phyloP scores from a whole-genome alignment of 2,888 invertebrate species.

The Branchipolynoe longqiensis region DNA sequence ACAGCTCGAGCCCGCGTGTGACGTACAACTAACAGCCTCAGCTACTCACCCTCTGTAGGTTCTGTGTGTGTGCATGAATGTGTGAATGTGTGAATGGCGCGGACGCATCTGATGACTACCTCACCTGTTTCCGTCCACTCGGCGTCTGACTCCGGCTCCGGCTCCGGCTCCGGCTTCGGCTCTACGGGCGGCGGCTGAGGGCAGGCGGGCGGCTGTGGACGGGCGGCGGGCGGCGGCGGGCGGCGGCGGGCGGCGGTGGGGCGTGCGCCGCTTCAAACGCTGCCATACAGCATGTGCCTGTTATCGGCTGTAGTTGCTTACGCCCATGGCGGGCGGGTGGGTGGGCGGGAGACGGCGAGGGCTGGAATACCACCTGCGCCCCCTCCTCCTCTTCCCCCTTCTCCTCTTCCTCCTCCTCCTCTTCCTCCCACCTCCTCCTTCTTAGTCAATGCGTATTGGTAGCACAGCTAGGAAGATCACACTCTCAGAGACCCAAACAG shows the following conservation, averaged over 20 bases:
- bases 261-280: neutral
- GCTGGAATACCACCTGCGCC: conserved; percentile 43
- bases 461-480: no score
- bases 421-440: no score
- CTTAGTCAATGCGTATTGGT: no score
- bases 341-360: conserved; percentile 2
- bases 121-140: conserved; percentile 14
- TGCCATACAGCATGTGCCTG: conserved; percentile 25
- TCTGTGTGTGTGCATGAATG: no score
- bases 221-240: conserved; percentile 39
- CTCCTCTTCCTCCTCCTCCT: no score
- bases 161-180: neutral
- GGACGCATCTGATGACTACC: conserved; percentile 31
- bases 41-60: neutral
- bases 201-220: neutral
- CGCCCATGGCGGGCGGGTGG: no score
- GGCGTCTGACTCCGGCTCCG: neutral
- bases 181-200: neutral
- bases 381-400: neutral
- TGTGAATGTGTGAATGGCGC: neutral
- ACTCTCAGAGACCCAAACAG: no score
- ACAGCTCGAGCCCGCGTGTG: neutral
- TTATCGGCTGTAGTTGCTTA: conserved; percentile 22
- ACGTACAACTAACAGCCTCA: neutral
- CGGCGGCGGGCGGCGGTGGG: conserved; percentile 12